Evolutionary conservation across 1,140 invertebrate species (phyloP), one percentile per base, ranked within the genome.

Genomic region (Meloidogyne exigua): DNA sequence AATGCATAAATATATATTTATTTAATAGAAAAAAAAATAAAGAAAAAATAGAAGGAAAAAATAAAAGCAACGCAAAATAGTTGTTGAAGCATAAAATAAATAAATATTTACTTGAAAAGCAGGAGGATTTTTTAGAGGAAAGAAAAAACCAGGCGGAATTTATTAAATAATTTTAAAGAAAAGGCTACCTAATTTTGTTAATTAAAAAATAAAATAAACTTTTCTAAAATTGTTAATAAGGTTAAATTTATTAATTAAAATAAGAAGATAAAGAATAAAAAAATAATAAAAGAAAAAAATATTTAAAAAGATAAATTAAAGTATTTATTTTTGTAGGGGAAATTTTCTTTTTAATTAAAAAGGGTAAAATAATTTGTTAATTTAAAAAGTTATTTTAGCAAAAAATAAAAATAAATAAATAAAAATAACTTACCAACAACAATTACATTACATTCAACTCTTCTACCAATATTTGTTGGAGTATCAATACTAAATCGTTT

Each of bases 381-480:
- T 32, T 77, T 39, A 15, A 23, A 42, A 69, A 13, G 23, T 64
- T 42, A 68, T n/a, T 18, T 39, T 69, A 32, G 28, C 21, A 78
- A 15, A 15, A 39, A 77, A 44, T 77, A 28, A 23, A 63, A 68
- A 36, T 78, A 76, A 76, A 15, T 32, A 63, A 25, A 42, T 63
- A 26, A 28, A 28, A 25, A 25, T 63, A 68, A 86, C 86, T 85
- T 79, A 90, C 89, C 87, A 64, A 86, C 88, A 68, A 90, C 87
- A 69, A 86, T 80, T 25, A 90, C 88, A 76, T 87, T 87, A 69
- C 88, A 88, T 23, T 89, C 87, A 18, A 84, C 88, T 23, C 80
- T 71, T 15, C 76, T 39, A 67, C 81, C 81, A 62, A 57, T 68
- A 25, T 66, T 21, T 21, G 28, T 62, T 18, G 81, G 81, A 12